phyloP scores from a whole-genome alignment of 1,140 invertebrate species.

The Trachelipus rathkii region DNA sequence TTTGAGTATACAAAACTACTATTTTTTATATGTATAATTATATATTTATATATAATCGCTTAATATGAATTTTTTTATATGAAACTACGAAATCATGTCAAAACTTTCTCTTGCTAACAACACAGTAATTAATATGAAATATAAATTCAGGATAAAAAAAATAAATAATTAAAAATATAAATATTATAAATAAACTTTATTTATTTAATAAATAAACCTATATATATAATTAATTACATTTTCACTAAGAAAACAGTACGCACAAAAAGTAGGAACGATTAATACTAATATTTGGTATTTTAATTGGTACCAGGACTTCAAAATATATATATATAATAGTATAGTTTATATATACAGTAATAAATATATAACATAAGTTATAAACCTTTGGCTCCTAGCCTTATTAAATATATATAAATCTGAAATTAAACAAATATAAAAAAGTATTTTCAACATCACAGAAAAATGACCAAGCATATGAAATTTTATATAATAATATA shows the following conservation, averaged over 20 bases:
- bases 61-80: no score
- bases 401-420: background rate
- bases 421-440: background rate
- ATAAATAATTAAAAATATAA: no score
- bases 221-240: background rate
- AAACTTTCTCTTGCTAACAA: no score
- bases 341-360: conserved; percentile 5
- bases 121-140: no score
- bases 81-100: no score
- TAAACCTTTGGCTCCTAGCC: background rate
- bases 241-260: background rate
- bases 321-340: conserved; percentile 1
- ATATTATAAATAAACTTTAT: background rate
- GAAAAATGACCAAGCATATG: background rate
- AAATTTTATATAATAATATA: background rate
- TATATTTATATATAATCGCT: no score
- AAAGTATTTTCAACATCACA: background rate
- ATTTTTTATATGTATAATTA: no score
- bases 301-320: background rate
- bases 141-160: no score
- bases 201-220: background rate
- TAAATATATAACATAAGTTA: background rate
- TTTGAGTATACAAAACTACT: no score
- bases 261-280: background rate
- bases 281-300: conserved; percentile 6